phyloP scores from a whole-genome alignment of 1,140 invertebrate genomes.

The Brachionus angularis region DNA sequence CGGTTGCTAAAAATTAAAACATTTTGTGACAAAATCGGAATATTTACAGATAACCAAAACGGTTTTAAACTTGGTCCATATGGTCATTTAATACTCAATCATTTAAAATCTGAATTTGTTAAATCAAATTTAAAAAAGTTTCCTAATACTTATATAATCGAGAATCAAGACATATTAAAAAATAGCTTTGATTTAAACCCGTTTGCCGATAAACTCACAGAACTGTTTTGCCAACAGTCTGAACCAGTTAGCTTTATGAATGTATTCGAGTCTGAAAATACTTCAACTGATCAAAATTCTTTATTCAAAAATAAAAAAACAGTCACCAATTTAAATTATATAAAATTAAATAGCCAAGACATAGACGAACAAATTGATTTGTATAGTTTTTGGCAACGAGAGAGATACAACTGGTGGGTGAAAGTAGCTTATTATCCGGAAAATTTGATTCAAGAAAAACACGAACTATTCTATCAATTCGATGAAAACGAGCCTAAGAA shows the following conservation, averaged over 20 bases:
- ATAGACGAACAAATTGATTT: background rate
- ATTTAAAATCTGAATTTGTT: background rate
- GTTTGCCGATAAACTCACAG: background rate
- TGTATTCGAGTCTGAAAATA: background rate
- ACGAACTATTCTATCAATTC: slow-evolving; percentile 9
- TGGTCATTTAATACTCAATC: too few species aligned
- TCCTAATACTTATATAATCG: background rate
- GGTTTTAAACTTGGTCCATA: slow-evolving; percentile 1
- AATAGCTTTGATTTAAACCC: slow-evolving; percentile 3
- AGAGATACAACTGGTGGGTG: slow-evolving; percentile 25
- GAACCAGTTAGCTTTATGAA: slow-evolving; percentile 3
- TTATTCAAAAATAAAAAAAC: background rate
- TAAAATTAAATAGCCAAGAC: slow-evolving; percentile 1
- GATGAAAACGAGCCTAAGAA: slow-evolving; percentile 2
- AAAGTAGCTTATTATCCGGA: slow-evolving; percentile 33
- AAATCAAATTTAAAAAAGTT: slow-evolving; percentile 35
- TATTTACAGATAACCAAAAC: background rate
- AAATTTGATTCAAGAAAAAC: slow-evolving; percentile 5
- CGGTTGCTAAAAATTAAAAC: background rate
- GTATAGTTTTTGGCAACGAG: background rate
- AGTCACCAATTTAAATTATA: background rate
- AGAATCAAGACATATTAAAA: background rate
- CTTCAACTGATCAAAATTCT: background rate
- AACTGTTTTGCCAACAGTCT: background rate
- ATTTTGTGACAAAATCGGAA: slow-evolving; percentile 19